Base-by-base conservation (phyloP, 2,888 invertebrate genomes). In the Hyppa rectilinea region DNA sequence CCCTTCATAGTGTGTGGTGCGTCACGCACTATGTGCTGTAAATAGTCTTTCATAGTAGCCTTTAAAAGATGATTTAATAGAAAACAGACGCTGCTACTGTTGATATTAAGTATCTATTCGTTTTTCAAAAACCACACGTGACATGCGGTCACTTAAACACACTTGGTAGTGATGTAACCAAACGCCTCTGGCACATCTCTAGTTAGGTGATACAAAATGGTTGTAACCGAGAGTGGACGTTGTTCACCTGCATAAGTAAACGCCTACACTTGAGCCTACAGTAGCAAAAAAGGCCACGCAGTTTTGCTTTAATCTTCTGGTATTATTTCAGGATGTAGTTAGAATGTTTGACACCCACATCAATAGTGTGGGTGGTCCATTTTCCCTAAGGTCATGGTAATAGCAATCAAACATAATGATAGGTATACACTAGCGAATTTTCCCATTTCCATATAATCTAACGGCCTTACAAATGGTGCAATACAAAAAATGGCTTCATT, bases 201-300 rank as follows among this genome's bases (percentile, higher is more conserved):
- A 72, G 50, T 23, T 7, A 12, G 14, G 26, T 52, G 43, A 31
- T 29, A 55, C 17, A 10, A 56, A 65, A 29, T 36, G 47, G n/a
- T 66, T 73, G 20, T 43, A 4, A 43, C n/a, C n/a, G 17, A 52
- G 31, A 59, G 14, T 52, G 26, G 47, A 29, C 17, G 20, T 26
- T 36, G 6, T 59, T 55, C 36, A 49, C 47, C 23, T 67, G 17
- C 47, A 20, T 64, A 65, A 40, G 20, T 53, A 52, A 74, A 47
- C 52, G 14, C n/a, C 36, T 23, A 43, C 50, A 52, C 20, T 36
- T 29, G 7, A 31, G 23, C 34, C 38, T 31, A 49, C 23, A 40
- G 14, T 34, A 49, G 43, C 29, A 36, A 49, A 38, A 38, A 61
- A 50, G 26, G 56, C 10, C 29, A 45, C 36, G 20, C 43, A 52